These are phyloP conservation scores for Rutpela maculata DNA, from an alignment of 2,888 invertebrate species.

Conservation along the genomic window DNA sequence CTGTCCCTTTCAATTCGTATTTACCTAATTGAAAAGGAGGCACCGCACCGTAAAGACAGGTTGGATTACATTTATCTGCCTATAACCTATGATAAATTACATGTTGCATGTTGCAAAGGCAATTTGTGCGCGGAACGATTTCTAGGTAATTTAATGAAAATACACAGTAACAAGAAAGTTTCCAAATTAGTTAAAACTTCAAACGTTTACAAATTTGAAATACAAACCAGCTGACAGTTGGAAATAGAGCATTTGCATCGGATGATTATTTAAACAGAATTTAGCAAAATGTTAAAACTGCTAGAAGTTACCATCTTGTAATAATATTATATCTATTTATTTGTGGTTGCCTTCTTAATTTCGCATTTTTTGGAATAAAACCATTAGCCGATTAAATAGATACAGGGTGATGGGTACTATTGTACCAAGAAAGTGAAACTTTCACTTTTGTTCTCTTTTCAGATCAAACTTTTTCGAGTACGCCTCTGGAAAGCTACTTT, in stretches of 20 bases:
- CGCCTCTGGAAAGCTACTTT: too few relatives aligned
- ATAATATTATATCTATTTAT: too few relatives aligned
- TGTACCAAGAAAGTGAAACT: too few relatives aligned
- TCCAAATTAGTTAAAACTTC: neutral
- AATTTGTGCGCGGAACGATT: neutral
- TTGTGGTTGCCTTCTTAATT: too few relatives aligned
- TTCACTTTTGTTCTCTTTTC: too few relatives aligned
- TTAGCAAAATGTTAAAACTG: neutral
- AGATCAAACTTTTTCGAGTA: too few relatives aligned
- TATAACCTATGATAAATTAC: neutral
- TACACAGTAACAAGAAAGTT: neutral
- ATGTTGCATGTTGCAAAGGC: neutral
- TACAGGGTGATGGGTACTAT: too few relatives aligned
- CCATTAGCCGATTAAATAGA: too few relatives aligned
- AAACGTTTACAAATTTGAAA: neutral
- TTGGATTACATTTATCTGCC: neutral
- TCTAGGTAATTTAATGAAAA: neutral
- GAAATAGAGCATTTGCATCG: neutral
- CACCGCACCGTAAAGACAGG: neutral
- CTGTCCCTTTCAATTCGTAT: neutral
- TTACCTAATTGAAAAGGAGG: neutral
- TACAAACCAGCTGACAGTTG: neutral
- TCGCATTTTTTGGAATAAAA: too few relatives aligned
- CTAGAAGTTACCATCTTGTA: too few relatives aligned
- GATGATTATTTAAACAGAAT: neutral